Percentiles rank a stretch among this genome's conserved stretches.
Evolutionary conservation across 1,140 invertebrate species (phyloP).

Genomic region (Scaptomyza graminum): DNA sequence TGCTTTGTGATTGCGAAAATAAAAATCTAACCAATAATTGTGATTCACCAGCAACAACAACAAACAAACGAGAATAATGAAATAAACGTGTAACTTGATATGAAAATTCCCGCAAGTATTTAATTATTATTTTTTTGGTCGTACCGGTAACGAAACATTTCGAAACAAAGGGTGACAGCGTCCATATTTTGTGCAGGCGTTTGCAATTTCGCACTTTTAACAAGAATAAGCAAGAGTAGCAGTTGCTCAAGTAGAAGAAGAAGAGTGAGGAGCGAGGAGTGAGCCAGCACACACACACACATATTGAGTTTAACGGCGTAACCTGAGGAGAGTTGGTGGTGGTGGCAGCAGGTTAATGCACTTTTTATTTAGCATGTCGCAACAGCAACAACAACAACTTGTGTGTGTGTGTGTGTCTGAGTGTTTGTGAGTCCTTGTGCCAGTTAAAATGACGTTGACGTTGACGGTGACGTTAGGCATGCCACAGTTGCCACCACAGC

Average conservation of each 20-base stretch:
- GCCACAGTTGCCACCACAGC: background rate
- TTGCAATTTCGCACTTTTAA: conserved; percentile 62
- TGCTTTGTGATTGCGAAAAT: conserved; percentile 73
- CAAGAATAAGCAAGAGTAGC: conserved; percentile 30
- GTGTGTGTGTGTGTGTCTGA: conserved; percentile 32
- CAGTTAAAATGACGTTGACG: conserved; percentile 51
- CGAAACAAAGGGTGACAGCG: conserved; percentile 35
- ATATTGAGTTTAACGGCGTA: conserved; percentile 53
- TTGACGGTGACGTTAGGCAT: too few relatives aligned
- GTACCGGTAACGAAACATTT: conserved; percentile 27
- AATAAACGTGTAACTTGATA: conserved; percentile 57
- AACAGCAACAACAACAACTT: conserved; percentile 12
- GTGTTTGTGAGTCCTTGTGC: conserved; percentile 70
- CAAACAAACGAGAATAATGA: conserved; percentile 9
- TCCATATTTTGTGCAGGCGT: conserved; percentile 63
- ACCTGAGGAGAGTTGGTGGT: conserved; percentile 51
- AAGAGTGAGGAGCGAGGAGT: conserved; percentile 16
- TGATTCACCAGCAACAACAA: conserved; percentile 43
- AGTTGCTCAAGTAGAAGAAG: conserved; percentile 10
- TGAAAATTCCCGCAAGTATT: conserved; percentile 59
- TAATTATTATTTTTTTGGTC: background rate
- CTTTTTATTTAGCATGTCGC: conserved; percentile 39
- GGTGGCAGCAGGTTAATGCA: conserved; percentile 68
- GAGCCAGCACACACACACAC: conserved; percentile 13
- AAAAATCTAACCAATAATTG: conserved; percentile 31